Base-by-base conservation (phyloP, 2,888 invertebrate species). In the Drosophila emarginata region DNA sequence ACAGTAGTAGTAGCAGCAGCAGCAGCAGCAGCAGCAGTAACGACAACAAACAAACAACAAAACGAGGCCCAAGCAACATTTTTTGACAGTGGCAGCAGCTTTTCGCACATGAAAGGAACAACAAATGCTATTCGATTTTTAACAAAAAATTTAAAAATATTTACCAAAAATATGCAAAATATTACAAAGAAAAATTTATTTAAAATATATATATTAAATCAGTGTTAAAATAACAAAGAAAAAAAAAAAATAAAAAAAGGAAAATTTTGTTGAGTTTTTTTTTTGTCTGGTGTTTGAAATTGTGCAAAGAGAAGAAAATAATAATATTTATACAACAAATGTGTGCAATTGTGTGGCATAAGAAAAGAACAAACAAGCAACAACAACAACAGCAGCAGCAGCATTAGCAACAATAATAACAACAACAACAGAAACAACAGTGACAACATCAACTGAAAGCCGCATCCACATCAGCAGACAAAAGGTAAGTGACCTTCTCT, bases 401-500 rank as follows among this genome's bases (percentile, higher is more conserved):
- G 53, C 21, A 74, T 54, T 65, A 59, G 9, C 21, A 6, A 39
- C 45, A 53, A 21, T 32, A 40, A n/a, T 18, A 74, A 58, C 67
- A 59, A 14, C 21, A 6, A 39, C 45, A 53, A 21, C 40, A 40
- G 15, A n/a, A 36, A 11, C 12, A 62, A 18, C 60, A 36, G 36
- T 14, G 21, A 28, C 45, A 21, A 7, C 32, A 37, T n/a, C 57
- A 45, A 45, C 62, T 32, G 54, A 72, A 74, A 77, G 81, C 67
- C 68, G 71, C 75, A 26, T 23, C n/a, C 32, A 15, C 32, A 26
- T 63, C 63, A 45, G 51, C 58, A 73, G 54, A 67, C 70, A 58
- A 82, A 87, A 82, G 81, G 81, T 82, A 82, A 82, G 81, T 82
- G 81, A 82, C 87, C 81, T 81, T 67, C 78, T 64, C 64, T 53